Evolutionary conservation across 2,888 invertebrate species (phyloP).

Genomic region (Pimpla rufipes): DNA sequence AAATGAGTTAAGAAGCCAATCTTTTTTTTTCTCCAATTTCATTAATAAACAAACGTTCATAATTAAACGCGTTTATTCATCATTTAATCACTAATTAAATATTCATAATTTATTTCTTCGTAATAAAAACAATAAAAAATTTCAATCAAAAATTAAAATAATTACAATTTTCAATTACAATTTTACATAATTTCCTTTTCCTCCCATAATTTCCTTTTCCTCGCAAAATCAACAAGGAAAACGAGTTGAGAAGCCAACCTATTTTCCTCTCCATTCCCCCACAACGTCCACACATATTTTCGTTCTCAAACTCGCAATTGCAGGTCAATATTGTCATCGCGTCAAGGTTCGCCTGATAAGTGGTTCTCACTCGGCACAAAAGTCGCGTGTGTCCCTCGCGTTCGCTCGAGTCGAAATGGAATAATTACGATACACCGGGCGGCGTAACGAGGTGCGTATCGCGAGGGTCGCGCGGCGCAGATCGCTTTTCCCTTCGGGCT

Average conservation of each 20-base stretch:
- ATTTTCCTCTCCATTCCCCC: neutral
- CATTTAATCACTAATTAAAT: no score
- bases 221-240: slow-evolving; percentile 4
- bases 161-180: no score
- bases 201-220: no score
- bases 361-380: neutral
- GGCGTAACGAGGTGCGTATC: neutral
- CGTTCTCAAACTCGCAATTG: neutral
- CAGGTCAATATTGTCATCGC: neutral
- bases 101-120: no score
- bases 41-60: no score
- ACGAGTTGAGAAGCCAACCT: neutral
- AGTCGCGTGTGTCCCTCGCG: slow-evolving; percentile 9
- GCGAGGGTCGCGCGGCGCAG: neutral
- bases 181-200: no score
- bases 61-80: no score
- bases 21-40: neutral
- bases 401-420: neutral
- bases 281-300: no score
- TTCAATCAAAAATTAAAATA: no score
- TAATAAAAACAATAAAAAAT: no score
- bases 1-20: neutral
- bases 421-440: slow-evolving; percentile 1
- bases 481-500: slow-evolving; percentile 5
- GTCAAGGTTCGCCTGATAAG: neutral